A percentile compares a stretch with the other conserved stretches of the same genome.
Conservation (phyloP, 2,797 vertebrate species). For the Chaunax sp. region DNA sequence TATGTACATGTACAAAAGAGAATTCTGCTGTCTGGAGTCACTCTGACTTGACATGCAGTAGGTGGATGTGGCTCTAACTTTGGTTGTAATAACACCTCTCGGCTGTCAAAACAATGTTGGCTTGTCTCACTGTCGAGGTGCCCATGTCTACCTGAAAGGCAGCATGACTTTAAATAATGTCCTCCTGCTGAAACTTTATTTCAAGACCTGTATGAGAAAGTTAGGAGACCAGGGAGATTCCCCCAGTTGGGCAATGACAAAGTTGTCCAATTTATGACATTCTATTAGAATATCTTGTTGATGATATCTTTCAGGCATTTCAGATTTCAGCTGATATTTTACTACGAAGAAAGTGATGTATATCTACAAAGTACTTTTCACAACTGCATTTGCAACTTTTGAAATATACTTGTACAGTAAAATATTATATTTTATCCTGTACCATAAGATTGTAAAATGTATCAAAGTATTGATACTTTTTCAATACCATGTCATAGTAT, state of each 20-base stretch:
- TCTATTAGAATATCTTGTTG: background rate
- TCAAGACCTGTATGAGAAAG: constrained; percentile 34
- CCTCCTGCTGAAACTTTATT: constrained; percentile 31
- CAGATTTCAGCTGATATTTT: background rate
- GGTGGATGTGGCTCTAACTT: constrained; percentile 47
- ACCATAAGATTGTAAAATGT: no score
- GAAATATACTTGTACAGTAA: background rate
- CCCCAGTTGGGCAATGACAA: no score
- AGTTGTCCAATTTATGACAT: background rate
- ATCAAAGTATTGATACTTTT: no score
- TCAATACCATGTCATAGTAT: no score
- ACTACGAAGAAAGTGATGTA: background rate
- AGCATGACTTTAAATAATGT: constrained; percentile 48
- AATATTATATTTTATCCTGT: background rate
- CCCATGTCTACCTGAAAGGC: constrained; percentile 37
- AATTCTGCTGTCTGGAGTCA: constrained; percentile 5
- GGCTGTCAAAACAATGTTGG: constrained; percentile 55
- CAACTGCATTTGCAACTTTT: background rate
- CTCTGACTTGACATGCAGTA: constrained; percentile 48
- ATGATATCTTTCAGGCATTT: background rate
- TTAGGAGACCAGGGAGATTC: constrained; percentile 5
- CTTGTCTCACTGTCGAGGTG: constrained; percentile 35
- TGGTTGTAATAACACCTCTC: constrained; percentile 47
- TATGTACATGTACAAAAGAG: constrained; percentile 11
- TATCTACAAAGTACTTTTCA: constrained; percentile 10